phyloP scores from a whole-genome alignment of 2,113 vertebrate species.

The Aix galericulata region DNA sequence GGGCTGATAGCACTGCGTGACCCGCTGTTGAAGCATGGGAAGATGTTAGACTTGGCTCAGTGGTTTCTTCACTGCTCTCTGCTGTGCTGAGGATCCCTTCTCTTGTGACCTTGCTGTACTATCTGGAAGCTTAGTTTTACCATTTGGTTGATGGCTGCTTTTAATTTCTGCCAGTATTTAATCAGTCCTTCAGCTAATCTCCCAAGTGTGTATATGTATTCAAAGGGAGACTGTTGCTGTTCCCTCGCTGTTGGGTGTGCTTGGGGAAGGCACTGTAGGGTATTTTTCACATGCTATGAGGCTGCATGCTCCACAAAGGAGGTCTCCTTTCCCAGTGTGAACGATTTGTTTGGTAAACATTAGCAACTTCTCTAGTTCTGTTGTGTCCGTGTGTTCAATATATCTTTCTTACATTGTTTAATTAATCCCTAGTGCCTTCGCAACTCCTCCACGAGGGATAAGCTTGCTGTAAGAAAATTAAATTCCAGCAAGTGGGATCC shows the following conservation, averaged over 20 bases:
- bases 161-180: background rate
- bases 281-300: background rate
- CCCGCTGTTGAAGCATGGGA: background rate
- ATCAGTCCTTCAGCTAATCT: background rate
- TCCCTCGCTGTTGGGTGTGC: background rate
- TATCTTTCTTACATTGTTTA: background rate
- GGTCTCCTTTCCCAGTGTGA: background rate
- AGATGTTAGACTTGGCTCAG: background rate
- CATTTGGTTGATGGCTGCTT: background rate
- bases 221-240: background rate
- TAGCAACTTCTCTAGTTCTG: background rate
- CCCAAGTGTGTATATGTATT: background rate
- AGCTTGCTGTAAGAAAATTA: background rate
- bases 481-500: constrained; percentile 10
- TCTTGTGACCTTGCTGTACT: background rate
- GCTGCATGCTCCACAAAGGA: background rate
- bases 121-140: background rate
- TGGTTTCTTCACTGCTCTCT: background rate
- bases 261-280: background rate
- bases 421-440: constrained; percentile 13
- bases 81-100: background rate
- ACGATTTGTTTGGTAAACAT: background rate
- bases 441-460: background rate
- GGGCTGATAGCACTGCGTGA: background rate
- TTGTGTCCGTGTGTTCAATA: background rate